Evolutionary conservation across 1,140 invertebrate genomes (phyloP).

Genomic region (Drosophila willistoni): DNA sequence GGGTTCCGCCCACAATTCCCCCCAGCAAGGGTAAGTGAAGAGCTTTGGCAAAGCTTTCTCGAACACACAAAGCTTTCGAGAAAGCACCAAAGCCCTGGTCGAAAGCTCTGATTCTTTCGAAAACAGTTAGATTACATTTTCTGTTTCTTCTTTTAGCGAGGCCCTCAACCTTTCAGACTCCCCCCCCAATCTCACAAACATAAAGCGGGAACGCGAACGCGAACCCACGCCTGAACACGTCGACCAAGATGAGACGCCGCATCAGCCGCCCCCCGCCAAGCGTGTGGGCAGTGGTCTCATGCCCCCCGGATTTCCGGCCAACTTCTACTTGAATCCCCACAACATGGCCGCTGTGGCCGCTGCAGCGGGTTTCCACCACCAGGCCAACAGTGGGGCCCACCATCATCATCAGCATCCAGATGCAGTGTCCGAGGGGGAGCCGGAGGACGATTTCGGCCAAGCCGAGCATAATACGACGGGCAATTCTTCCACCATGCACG

Average conservation of each 20-base stretch:
- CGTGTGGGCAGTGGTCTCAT: constrained; percentile 80
- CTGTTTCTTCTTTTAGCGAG: constrained; percentile 83
- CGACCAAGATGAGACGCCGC: constrained; percentile 61
- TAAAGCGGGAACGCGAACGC: constrained; percentile 87
- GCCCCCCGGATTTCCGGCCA: constrained; percentile 72
- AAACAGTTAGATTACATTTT: neutral
- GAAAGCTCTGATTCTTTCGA: constrained; percentile 17
- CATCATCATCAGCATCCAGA: constrained; percentile 61
- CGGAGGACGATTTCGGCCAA: constrained; percentile 67
- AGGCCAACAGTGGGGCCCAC: constrained; percentile 48
- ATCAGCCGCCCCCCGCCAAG: constrained; percentile 86
- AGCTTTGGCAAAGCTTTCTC: neutral
- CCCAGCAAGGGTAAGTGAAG: constrained; percentile 69
- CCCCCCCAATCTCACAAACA: constrained; percentile 83
- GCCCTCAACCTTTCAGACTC: constrained; percentile 86
- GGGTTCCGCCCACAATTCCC: constrained; percentile 70
- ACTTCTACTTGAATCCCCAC: constrained; percentile 76
- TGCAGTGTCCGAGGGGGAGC: constrained; percentile 67
- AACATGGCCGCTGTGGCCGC: constrained; percentile 81
- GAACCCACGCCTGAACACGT: constrained; percentile 81
- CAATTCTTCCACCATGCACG: constrained; percentile 65
- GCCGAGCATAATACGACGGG: constrained; percentile 68
- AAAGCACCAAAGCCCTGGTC: constrained; percentile 10
- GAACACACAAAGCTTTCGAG: constrained; percentile 10
- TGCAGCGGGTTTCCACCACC: constrained; percentile 71